phyloP scores from a whole-genome alignment of 2,113 vertebrate genomes.

The Herpetotheres cachinnans region DNA sequence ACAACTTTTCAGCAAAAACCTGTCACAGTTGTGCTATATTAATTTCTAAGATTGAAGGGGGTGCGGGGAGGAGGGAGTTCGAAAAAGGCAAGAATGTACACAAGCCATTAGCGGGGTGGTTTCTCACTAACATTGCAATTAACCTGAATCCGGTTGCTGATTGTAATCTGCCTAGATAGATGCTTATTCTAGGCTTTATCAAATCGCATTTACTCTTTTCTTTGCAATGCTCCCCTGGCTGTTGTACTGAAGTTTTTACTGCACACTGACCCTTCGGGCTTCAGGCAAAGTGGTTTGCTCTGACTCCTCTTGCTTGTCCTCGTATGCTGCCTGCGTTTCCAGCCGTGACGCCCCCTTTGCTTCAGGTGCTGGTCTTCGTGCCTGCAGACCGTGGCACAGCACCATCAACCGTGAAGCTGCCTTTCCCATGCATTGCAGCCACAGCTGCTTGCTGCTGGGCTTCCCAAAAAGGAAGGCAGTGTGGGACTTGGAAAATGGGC shows the following conservation, averaged over 20 bases:
- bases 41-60: neutral
- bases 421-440: neutral
- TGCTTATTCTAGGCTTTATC: conserved; percentile 1
- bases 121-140: neutral
- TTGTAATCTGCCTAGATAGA: neutral
- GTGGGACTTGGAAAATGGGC: neutral
- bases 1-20: conserved; percentile 29
- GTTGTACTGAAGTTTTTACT: neutral
- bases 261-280: rapidly evolving
- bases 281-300: neutral
- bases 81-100: neutral
- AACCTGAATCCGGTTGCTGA: neutral
- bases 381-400: rapidly evolving
- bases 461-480: neutral
- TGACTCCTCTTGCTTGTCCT: neutral
- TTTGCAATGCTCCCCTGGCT: neutral
- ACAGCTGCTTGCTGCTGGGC: neutral
- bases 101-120: neutral
- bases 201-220: neutral
- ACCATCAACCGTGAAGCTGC: neutral
- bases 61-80: neutral
- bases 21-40: neutral
- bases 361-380: neutral
- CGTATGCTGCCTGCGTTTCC: rapidly evolving
- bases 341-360: rapidly evolving